Conservation (phyloP, 2,113 vertebrate genomes). For the Microcebus jonahi region DNA sequence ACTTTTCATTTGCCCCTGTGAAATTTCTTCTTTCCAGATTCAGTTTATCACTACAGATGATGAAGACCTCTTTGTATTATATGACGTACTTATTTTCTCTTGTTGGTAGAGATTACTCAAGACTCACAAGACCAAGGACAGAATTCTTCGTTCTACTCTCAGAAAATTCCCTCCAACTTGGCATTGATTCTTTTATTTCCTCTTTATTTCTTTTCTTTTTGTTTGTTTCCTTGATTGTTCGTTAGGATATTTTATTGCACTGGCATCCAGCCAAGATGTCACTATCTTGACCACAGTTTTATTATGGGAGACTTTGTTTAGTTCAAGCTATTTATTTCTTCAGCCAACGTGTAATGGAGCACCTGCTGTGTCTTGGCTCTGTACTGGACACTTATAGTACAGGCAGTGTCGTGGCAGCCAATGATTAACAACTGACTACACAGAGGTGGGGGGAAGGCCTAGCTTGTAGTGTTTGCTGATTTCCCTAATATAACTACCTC, state of each 20-base stretch:
- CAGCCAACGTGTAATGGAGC: background rate
- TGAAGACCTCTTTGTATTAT: background rate
- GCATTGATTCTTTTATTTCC: background rate
- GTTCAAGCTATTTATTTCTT: slow-evolving; percentile 15
- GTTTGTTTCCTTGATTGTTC: background rate
- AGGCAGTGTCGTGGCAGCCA: background rate
- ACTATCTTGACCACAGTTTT: background rate
- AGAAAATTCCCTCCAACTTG: background rate
- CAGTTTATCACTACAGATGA: background rate
- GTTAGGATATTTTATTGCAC: background rate
- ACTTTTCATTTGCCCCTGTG: background rate
- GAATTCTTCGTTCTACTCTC: background rate
- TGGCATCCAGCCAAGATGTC: background rate
- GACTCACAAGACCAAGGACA: background rate
- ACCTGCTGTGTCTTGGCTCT: background rate
- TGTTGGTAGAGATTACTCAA: background rate
- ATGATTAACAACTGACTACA: background rate
- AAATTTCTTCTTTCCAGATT: background rate
- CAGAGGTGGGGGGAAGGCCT: too few relatives aligned
- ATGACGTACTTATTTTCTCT: background rate
- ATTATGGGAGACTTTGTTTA: background rate
- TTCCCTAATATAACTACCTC: background rate
- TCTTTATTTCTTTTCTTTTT: background rate
- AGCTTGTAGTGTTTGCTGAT: background rate
- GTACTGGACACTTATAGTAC: background rate